Percentiles rank a stretch among this genome's conserved stretches.
phyloP scores from a whole-genome alignment of 2,888 invertebrate genomes.

The Phortica magna region DNA sequence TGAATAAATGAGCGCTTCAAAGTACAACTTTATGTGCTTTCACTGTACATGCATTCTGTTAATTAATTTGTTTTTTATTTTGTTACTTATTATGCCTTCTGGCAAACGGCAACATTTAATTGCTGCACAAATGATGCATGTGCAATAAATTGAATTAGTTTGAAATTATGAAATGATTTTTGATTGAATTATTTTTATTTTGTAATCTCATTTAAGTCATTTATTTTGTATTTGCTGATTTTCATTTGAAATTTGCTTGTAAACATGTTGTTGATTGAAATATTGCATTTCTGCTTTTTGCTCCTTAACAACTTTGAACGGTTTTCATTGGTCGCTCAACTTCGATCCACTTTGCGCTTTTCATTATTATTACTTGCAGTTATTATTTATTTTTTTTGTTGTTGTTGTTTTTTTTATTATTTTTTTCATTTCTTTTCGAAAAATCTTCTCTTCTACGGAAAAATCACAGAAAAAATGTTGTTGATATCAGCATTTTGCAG shows the following conservation, averaged over 20 bases:
- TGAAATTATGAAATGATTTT: too few species aligned
- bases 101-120: neutral
- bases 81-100: neutral
- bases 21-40: too few species aligned
- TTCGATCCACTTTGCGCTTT: neutral
- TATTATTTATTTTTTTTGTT: neutral
- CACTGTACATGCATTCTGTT: neutral
- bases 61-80: neutral
- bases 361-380: neutral
- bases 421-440: neutral
- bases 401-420: too few species aligned
- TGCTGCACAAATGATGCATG: neutral
- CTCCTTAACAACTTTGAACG: too few species aligned
- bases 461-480: constrained; percentile 26
- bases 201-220: neutral
- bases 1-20: too few species aligned
- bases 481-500: constrained; percentile 24
- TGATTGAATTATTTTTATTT: too few species aligned
- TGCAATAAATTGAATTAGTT: too few species aligned
- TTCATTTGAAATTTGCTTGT: neutral
- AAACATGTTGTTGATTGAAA: too few species aligned
- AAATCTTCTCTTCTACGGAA: neutral
- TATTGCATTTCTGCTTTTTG: too few species aligned
- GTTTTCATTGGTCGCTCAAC: neutral
- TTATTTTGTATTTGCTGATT: neutral